Conservation (phyloP, 2,888 invertebrate species). For the Xestia sexstrigata region DNA sequence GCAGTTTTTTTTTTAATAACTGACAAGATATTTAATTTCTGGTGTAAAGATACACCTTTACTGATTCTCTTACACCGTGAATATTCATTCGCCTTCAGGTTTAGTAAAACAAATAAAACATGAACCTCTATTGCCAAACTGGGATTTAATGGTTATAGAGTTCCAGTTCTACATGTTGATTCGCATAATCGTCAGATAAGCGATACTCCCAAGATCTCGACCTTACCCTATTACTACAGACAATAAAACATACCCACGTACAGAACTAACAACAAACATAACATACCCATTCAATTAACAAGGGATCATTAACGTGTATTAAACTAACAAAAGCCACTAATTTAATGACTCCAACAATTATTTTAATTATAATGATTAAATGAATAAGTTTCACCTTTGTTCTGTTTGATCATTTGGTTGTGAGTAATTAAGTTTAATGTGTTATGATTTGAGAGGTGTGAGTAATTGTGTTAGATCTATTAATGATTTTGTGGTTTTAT, state of each 20-base stretch:
- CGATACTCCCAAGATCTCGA: constrained; percentile 11
- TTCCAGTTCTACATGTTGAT: not conserved
- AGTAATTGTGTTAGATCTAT: not conserved
- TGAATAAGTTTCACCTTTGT: constrained; percentile 55
- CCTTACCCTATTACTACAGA: constrained; percentile 11
- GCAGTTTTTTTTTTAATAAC: too few species aligned
- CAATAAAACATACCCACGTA: constrained; percentile 28
- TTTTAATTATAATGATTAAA: constrained; percentile 48
- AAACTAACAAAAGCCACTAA: constrained; percentile 49
- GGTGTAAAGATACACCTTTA: too few species aligned
- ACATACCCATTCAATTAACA: constrained; percentile 37
- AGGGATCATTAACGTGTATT: constrained; percentile 53
- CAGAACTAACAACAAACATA: constrained; percentile 40
- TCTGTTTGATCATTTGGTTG: constrained; percentile 36
- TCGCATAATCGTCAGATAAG: constrained; percentile 15
- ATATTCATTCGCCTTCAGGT: not conserved
- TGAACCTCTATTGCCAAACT: not conserved
- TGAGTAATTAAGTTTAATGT: constrained; percentile 45
- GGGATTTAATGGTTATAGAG: too few species aligned
- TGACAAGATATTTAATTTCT: too few species aligned
- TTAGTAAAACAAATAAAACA: not conserved
- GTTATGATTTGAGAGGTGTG: constrained; percentile 22
- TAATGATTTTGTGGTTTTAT: constrained; percentile 5
- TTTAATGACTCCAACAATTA: constrained; percentile 48
- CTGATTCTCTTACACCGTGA: not conserved